Base-by-base conservation (phyloP, 2,797 vertebrate species). In the Oreonectes daqikongensis region DNA sequence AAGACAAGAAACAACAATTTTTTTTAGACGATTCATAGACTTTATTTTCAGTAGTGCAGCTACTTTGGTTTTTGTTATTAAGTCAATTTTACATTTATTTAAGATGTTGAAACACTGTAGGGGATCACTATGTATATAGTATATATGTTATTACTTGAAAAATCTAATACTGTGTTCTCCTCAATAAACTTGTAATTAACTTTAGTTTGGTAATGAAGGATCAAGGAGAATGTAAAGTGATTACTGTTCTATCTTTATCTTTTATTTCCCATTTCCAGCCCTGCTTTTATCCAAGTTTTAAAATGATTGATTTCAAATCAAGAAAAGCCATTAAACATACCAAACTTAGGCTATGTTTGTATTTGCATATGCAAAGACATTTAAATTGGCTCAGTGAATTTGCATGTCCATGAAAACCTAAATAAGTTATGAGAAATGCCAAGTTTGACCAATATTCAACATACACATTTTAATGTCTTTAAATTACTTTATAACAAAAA, bases 341-440 rank as follows among this genome's bases (percentile, higher is more conserved):
- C 30, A 70, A 28, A 26, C 4, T 1, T 15, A 8, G 7, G 32
- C 2, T 8, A 10, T 42, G 22, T 42, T 38, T 20, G 18, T 20
- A 65, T 44, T 66, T 66, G 50, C 35, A 75, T 57, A 75, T 46
- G 63, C 63, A 75, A 75, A 75, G 22, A 30, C 40, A 44, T 75
- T 75, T 67, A 66, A 57, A 75, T 12, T 7, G 0, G 6, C 48
- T 15, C 12, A 42, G 22, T 44, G 7, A 57, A 75, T 75, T 75
- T 75, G 50, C 38, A 75, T 75, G 35, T 30, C 2, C 12, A 32
- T 57, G 9, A 32, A 66, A 75, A 57, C 14, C 12, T 22, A 17
- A 61, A 20, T 18, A 35, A 35, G 20, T 12, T 22, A 8, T 4
- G 17, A 30, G 55, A 22, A 42, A 30, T 44, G 22, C 8, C 30